Conservation (phyloP, 2,797 vertebrate species). For the Lemur catta region DNA sequence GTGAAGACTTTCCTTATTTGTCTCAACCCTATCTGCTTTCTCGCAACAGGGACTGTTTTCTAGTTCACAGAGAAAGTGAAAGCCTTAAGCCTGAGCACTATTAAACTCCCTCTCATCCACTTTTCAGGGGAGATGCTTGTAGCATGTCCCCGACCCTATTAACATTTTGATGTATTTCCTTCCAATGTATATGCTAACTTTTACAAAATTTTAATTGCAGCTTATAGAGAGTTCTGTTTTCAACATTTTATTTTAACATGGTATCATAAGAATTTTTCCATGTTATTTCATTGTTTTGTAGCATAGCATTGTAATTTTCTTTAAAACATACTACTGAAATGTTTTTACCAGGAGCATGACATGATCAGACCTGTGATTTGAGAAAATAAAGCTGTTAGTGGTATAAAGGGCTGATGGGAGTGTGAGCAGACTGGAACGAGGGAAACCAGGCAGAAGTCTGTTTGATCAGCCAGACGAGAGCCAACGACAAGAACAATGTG, state of each 20-base stretch:
- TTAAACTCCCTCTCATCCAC: not conserved
- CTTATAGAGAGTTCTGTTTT: not conserved
- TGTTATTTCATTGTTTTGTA: not conserved
- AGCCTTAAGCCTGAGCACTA: not conserved
- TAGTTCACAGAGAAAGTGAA: not conserved
- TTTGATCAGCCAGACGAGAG: not conserved
- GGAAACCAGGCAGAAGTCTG: not conserved
- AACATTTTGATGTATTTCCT: slow-evolving; percentile 9
- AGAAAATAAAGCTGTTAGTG: not conserved
- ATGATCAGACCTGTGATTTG: not conserved
- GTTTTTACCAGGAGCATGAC: not conserved
- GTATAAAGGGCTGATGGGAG: not conserved
- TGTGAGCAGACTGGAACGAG: not conserved
- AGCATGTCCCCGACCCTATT: not conserved
- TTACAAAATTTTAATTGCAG: not conserved
- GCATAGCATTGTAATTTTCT: not conserved
- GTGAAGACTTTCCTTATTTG: not conserved
- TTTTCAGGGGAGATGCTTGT: not conserved
- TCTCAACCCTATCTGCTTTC: not conserved
- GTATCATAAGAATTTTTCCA: not conserved
- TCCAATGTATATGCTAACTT: not conserved
- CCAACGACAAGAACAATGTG: not conserved
- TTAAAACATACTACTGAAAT: slow-evolving; percentile 9
- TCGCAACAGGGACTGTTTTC: not conserved
- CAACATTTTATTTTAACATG: not conserved